phyloP scores from a whole-genome alignment of 1,140 invertebrate species.

The Heliconius nattereri region DNA sequence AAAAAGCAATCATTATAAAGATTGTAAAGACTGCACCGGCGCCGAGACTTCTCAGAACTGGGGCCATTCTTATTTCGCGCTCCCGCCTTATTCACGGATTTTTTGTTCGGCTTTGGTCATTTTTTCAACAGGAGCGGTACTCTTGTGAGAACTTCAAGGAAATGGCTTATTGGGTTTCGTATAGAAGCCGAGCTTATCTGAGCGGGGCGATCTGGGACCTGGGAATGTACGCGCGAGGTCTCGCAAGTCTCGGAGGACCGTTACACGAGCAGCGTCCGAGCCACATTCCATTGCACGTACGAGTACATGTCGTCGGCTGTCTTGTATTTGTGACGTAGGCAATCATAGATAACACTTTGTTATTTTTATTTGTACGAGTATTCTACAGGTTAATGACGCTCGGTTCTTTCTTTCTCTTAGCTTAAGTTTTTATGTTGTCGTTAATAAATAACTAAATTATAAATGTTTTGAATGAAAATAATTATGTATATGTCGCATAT shows the following conservation, averaged over 20 bases:
- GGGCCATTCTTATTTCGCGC: slow-evolving; percentile 78
- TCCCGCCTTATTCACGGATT: slow-evolving; percentile 77
- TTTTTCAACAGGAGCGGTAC: slow-evolving; percentile 76
- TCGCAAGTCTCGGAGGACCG: slow-evolving; percentile 51
- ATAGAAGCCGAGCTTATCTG: slow-evolving; percentile 72
- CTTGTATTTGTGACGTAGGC: slow-evolving; percentile 42
- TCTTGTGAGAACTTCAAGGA: slow-evolving; percentile 75
- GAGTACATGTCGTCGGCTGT: slow-evolving; percentile 39
- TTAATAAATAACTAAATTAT: no score
- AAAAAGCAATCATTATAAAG: slow-evolving; percentile 79
- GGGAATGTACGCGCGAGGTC: slow-evolving; percentile 56
- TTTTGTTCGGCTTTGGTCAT: slow-evolving; percentile 72
- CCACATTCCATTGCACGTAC: slow-evolving; percentile 51
- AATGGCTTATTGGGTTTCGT: slow-evolving; percentile 79
- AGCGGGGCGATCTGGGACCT: slow-evolving; percentile 60
- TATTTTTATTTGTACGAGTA: not conserved
- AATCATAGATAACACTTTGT: slow-evolving; percentile 40
- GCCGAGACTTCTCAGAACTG: slow-evolving; percentile 78
- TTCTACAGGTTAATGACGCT: not conserved
- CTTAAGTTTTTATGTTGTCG: not conserved
- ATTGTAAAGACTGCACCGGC: slow-evolving; percentile 78
- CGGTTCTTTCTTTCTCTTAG: not conserved
- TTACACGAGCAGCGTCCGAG: slow-evolving; percentile 49
- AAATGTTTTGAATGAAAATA: no score
- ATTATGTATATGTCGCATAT: no score